phyloP scores from a whole-genome alignment of 1,140 invertebrate species.

The Calosoma granatense region DNA sequence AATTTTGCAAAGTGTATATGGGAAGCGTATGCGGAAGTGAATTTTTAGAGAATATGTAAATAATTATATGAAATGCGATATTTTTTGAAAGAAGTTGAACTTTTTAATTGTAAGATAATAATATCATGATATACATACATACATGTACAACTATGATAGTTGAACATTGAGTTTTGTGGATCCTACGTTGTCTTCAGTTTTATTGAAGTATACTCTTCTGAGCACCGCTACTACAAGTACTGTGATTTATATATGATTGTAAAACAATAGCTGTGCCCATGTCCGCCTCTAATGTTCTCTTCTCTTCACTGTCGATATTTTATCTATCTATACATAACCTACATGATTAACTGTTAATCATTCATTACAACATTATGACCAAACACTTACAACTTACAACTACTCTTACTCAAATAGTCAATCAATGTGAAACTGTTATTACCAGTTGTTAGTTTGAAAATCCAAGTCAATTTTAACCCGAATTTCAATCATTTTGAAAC shows the following conservation, averaged over 20 bases:
- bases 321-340: too few species aligned
- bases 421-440: neutral
- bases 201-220: constrained; percentile 8
- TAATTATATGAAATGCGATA: constrained; percentile 5
- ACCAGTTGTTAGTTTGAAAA: too few species aligned
- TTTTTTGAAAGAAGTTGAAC: constrained; percentile 1
- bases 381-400: neutral
- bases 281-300: too few species aligned
- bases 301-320: too few species aligned
- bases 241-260: too few species aligned
- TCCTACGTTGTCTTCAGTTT: constrained; percentile 5
- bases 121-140: neutral
- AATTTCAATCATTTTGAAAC: constrained; percentile 2
- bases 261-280: too few species aligned
- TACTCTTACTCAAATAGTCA: neutral
- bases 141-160: neutral
- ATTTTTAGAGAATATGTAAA: constrained; percentile 7
- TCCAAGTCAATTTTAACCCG: constrained; percentile 3
- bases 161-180: neutral
- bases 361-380: neutral
- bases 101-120: constrained; percentile 3
- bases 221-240: too few species aligned
- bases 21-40: neutral
- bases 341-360: neutral
- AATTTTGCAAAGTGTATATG: neutral